Percentiles rank a stretch among this genome's conserved stretches.
These are phyloP conservation scores for Dolichallabes microphthalmus DNA, from an alignment of 2,113 vertebrate genomes.

Conservation along the genomic window DNA sequence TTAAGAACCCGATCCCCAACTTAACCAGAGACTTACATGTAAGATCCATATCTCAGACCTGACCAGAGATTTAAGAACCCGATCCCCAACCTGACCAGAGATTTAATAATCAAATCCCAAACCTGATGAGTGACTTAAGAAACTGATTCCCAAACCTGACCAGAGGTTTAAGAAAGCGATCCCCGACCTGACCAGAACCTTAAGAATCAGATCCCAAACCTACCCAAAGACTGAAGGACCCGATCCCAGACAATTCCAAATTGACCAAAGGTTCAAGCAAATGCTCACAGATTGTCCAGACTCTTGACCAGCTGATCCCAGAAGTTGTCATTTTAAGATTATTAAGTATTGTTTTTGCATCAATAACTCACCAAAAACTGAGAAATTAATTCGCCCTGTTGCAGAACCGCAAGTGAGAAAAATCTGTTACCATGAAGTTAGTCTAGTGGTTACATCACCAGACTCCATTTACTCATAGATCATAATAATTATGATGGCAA, in stretches of 20 bases:
- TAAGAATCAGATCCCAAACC: background rate
- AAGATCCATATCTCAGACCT: background rate
- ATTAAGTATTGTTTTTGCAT: background rate
- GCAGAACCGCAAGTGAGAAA: background rate
- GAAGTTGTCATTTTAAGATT: background rate
- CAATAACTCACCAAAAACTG: background rate
- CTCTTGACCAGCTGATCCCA: background rate
- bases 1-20: background rate
- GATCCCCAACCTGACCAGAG: background rate
- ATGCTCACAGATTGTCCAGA: background rate
- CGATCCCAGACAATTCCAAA: background rate
- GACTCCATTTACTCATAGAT: background rate
- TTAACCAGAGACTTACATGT: background rate
- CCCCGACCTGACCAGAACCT: background rate
- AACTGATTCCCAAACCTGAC: background rate
- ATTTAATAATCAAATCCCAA: background rate
- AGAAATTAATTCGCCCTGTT: background rate
- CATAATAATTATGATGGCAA: background rate
- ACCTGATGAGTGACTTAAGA: background rate
- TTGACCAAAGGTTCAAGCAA: background rate
- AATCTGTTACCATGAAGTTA: background rate
- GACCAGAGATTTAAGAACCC: background rate
- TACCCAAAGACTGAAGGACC: background rate
- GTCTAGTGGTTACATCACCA: background rate
- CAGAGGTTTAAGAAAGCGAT: background rate